phyloP scores from a whole-genome alignment of 1,140 invertebrate genomes.

The Parapsyche elsis region DNA sequence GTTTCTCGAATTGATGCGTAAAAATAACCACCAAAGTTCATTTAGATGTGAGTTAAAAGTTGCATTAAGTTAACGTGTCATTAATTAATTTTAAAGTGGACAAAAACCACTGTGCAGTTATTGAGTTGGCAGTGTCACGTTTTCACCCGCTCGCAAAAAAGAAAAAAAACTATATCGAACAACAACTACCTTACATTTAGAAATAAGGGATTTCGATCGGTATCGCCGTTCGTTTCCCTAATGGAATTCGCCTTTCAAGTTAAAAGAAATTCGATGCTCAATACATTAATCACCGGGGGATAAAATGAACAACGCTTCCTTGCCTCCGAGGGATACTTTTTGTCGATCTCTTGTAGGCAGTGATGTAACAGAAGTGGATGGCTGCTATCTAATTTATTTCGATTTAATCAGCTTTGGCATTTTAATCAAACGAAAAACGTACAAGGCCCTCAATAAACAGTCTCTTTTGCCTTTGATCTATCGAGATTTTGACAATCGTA shows the following conservation, averaged over 20 bases:
- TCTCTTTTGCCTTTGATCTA: slow-evolving; percentile 31
- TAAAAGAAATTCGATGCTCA: slow-evolving; percentile 47
- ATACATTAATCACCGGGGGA: slow-evolving; percentile 44
- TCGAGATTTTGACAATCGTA: slow-evolving; percentile 30
- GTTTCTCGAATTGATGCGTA: too few relatives aligned
- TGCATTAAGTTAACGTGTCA: too few relatives aligned
- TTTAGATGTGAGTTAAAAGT: too few relatives aligned
- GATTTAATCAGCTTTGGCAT: slow-evolving; percentile 42
- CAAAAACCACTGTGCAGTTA: too few relatives aligned
- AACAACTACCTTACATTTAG: slow-evolving; percentile 12
- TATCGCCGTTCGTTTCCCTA: slow-evolving; percentile 38
- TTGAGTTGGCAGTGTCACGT: neutral
- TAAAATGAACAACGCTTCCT: slow-evolving; percentile 42
- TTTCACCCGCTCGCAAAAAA: neutral
- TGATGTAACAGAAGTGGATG: slow-evolving; percentile 41
- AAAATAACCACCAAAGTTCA: too few relatives aligned
- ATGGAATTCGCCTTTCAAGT: slow-evolving; percentile 43
- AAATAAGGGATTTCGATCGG: slow-evolving; percentile 31
- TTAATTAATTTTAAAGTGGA: too few relatives aligned
- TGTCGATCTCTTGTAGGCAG: slow-evolving; percentile 39
- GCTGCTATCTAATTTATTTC: slow-evolving; percentile 44
- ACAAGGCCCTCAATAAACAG: slow-evolving; percentile 29
- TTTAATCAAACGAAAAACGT: slow-evolving; percentile 37
- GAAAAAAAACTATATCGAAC: neutral
- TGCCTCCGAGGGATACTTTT: slow-evolving; percentile 43